A percentile compares a stretch with the other conserved stretches of the same genome.
Evolutionary conservation across 2,113 vertebrate species (phyloP).

Genomic region (Thymallus thymallus): DNA sequence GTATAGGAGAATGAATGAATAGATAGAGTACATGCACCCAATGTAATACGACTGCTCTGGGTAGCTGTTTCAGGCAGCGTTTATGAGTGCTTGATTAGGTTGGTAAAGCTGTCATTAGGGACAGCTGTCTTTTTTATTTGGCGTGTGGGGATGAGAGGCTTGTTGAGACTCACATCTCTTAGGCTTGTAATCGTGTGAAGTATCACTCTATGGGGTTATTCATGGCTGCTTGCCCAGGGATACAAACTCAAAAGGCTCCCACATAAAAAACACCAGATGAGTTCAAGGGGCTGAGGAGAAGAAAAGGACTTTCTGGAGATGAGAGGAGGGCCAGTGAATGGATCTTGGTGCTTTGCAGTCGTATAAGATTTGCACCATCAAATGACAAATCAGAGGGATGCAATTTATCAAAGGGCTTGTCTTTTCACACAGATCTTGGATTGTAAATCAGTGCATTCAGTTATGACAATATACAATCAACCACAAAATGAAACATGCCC

Average conservation of each 20-base stretch:
- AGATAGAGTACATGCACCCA: constrained; percentile 16
- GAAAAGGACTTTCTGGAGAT: constrained; percentile 23
- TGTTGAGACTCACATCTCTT: constrained; percentile 18
- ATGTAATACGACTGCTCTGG: constrained; percentile 21
- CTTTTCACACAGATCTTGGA: background rate
- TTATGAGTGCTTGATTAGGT: constrained; percentile 33
- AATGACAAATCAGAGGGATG: constrained; percentile 1
- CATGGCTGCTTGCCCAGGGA: constrained; percentile 19
- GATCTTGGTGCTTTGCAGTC: background rate
- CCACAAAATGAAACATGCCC: no score
- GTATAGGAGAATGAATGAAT: background rate
- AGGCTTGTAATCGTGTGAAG: constrained; percentile 11
- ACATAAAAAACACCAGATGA: constrained; percentile 6
- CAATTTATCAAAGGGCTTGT: background rate
- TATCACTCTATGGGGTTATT: constrained; percentile 9
- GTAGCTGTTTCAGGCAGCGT: constrained; percentile 8
- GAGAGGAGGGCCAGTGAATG: background rate
- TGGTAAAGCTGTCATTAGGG: constrained; percentile 30
- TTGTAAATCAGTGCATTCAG: background rate
- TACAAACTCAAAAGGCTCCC: constrained; percentile 28
- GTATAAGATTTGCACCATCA: background rate
- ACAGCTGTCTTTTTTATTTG: constrained; percentile 40
- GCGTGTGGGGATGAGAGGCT: constrained; percentile 19
- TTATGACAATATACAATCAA: background rate
- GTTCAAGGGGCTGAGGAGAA: constrained; percentile 28